phyloP scores from a whole-genome alignment of 2,113 vertebrate genomes.

The Dunckerocampus dactyliophorus region DNA sequence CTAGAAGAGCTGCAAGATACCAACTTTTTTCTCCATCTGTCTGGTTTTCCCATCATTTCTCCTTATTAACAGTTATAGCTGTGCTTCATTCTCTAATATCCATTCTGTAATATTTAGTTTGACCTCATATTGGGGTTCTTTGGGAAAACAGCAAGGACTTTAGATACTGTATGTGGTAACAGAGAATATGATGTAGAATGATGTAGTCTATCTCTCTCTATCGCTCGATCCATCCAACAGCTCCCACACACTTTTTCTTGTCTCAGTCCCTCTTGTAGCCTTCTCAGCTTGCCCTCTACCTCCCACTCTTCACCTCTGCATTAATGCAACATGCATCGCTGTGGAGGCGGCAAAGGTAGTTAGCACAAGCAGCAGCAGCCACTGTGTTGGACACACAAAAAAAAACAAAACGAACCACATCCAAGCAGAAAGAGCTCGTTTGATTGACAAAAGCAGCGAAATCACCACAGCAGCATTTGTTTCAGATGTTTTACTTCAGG shows the following conservation, averaged over 20 bases:
- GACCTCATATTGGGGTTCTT: constrained; percentile 41
- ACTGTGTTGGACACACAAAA: constrained; percentile 1
- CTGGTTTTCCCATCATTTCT: constrained; percentile 17
- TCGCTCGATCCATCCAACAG: not conserved
- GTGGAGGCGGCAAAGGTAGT: constrained; percentile 56
- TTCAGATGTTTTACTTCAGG: not conserved
- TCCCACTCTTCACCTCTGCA: constrained; percentile 67
- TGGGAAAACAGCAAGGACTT: constrained; percentile 47
- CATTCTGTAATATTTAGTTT: constrained; percentile 43
- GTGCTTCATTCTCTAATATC: constrained; percentile 8
- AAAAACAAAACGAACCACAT: not conserved
- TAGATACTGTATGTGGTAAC: constrained; percentile 5
- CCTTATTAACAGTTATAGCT: not conserved
- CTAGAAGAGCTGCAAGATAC: constrained; percentile 53
- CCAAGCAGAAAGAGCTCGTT: constrained; percentile 19
- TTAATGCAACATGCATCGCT: constrained; percentile 65
- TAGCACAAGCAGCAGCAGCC: constrained; percentile 8
- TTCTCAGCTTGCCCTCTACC: constrained; percentile 68
- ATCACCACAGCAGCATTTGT: not conserved
- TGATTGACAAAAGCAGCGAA: constrained; percentile 16
- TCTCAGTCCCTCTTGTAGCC: constrained; percentile 60
- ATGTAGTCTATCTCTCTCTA: constrained; percentile 35
- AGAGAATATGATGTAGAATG: too few species aligned
- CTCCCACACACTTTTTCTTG: constrained; percentile 60
- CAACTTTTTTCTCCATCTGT: constrained; percentile 55